Evolutionary conservation across 2,797 vertebrate species (phyloP), one percentile per base, ranked within the genome.

Genomic region (Rhadinocentrus ornatus): DNA sequence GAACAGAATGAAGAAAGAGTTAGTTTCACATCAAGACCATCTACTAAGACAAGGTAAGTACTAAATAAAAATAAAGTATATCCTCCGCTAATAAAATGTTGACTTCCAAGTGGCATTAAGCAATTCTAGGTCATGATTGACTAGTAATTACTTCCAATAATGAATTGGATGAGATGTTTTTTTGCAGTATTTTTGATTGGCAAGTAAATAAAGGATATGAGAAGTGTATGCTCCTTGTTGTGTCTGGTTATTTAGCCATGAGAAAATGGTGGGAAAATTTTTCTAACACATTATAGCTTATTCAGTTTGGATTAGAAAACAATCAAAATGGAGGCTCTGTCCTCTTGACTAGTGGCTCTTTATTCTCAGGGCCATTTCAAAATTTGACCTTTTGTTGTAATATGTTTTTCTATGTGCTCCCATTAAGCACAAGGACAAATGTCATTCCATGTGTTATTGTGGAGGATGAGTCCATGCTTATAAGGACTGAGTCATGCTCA

Each of bases 21-120:
- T 93, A 88, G 86, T 92, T 78, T 75, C 89, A 56, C 84, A 83
- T 59, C 85, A 78, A 29, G 53, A 78, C 72, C 91, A 63, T 78
- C 91, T 90, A 12, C 85, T 88, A 60, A 89, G 75, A 80, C 89
- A 74, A 93, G 92, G 94, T 94, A 94, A 94, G 93, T 53, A 41
- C 13, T 29, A 20, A 71, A 66, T 35, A 2, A 27, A 52, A 60
- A 58, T 16, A 31, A 48, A 35, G 46, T 44, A 0, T 34, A 29
- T 29, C 11, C 16, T 16, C 18, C n/a, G 66, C 60, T 71, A 59
- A 79, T 46, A 64, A 41, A 26, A 2, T 54, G 52, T 31, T 13
- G 1, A 41, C 7, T 54, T 69, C 20, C 53, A 48, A 8, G 26
- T 61, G n/a, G 1, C 11, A 27, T 29, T 20, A 13, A 24, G 9